Evolutionary conservation across 2,888 invertebrate species (phyloP), one percentile per base, ranked within the genome.

Genomic region (Athalia rosae): DNA sequence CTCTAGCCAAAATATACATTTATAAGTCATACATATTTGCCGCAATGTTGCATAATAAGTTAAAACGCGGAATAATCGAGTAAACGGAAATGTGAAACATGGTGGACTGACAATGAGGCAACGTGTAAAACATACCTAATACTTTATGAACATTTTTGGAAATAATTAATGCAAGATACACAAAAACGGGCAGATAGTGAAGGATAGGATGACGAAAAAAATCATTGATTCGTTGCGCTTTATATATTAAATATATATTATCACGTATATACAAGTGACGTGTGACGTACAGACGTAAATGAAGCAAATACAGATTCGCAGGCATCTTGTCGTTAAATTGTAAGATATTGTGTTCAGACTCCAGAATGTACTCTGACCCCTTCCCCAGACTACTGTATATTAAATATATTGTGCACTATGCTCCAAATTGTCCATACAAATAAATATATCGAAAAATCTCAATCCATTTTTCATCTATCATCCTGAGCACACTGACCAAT

Each of bases 331-430:
- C 87, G 87, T 88, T 88, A 87, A 87, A 87, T 85, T 88, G 87
- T 88, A 88, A 87, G 87, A 88, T 88, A 87, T 86, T 87, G 87
- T 88, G 87, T 88, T 87, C 86, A 88, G 86, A 86, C 84, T 87
- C 85, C 87, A 87, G 87, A 87, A 87, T 87, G 87, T 88, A 88
- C 85, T 88, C 87, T 87, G 87, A 87, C 83, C 84, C 84, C 45
- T 53, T 77, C 77, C 69, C 78, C 76, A 80, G 67, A 64, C 83
- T 83, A 83, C 79, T 83, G 84, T 85, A 85, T 84, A 87, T 87
- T 85, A 85, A 87, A 86, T 87, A 87, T 86, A 87, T 87, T 86
- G 85, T 88, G 87, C 88, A 87, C 87, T 88, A 88, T 86, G 87
- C 87, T 88, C 87, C 85, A 85, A 87, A 85, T 88, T 88, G 88